These are phyloP conservation scores for Centroberyx gerrardi DNA, from an alignment of 2,797 vertebrate genomes.

Conservation along the genomic window DNA sequence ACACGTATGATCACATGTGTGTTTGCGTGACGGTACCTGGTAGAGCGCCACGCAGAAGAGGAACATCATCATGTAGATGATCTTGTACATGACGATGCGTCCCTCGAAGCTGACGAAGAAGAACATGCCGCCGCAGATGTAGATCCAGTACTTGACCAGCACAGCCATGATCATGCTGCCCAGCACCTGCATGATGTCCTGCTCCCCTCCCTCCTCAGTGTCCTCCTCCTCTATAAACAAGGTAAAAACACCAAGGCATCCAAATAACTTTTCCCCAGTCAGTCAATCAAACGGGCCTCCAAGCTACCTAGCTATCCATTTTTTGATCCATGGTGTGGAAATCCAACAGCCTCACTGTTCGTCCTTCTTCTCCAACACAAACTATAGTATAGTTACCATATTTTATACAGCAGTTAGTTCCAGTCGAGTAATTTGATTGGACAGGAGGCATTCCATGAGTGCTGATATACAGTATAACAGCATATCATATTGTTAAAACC, in stretches of 20 bases:
- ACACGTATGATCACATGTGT: neutral
- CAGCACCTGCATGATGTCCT: slow-evolving; percentile 95
- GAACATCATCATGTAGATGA: slow-evolving; percentile 99
- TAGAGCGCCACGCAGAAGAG: slow-evolving; percentile 97
- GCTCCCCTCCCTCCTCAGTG: slow-evolving; percentile 84
- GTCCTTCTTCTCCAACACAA: no score
- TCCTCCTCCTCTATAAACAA: slow-evolving; percentile 83
- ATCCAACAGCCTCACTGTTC: no score
- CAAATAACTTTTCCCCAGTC: neutral
- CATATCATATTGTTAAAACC: no score
- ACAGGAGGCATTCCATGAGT: no score
- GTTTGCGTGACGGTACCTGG: slow-evolving; percentile 86
- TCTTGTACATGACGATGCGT: slow-evolving; percentile 97
- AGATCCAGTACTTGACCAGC: slow-evolving; percentile 99
- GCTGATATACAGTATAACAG: no score
- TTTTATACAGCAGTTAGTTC: no score
- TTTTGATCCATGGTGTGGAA: no score
- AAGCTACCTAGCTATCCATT: no score
- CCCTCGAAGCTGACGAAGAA: slow-evolving; percentile 99
- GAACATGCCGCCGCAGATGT: slow-evolving; percentile 98
- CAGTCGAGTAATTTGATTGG: no score
- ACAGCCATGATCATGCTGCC: slow-evolving; percentile 95
- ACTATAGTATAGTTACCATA: neutral
- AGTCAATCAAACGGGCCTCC: no score
- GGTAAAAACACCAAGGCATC: slow-evolving; percentile 37